These are phyloP conservation scores for Carapus acus DNA, from an alignment of 2,797 vertebrate genomes.

Conservation along the genomic window DNA sequence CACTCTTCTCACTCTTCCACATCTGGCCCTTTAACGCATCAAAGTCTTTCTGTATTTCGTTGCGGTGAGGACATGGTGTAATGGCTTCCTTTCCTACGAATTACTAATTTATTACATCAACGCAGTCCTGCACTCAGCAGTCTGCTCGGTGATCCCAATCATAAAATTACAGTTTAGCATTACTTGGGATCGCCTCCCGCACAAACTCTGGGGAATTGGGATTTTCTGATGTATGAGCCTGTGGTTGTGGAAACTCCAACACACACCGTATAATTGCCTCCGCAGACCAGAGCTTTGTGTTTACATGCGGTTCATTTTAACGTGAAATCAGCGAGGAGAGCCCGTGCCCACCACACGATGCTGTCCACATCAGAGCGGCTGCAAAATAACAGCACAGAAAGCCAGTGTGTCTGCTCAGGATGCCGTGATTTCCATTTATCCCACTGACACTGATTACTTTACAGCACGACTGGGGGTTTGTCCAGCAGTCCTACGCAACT, in stretches of 20 bases:
- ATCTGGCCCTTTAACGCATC: too few relatives aligned
- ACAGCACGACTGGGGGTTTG: conserved; percentile 26
- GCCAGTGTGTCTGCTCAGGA: conserved; percentile 6
- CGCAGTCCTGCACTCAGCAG: conserved; percentile 16
- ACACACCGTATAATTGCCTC: conserved; percentile 33
- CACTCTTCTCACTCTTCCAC: too few relatives aligned
- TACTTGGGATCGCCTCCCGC: conserved; percentile 29
- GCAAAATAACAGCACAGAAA: background rate
- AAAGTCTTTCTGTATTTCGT: too few relatives aligned
- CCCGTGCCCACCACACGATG: conserved; percentile 4
- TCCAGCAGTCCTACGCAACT: background rate
- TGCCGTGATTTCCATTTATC: conserved; percentile 27
- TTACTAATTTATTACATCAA: conserved; percentile 1
- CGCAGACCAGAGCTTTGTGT: conserved; percentile 22
- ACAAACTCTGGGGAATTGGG: conserved; percentile 31
- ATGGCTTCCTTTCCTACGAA: too few relatives aligned
- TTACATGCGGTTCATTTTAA: conserved; percentile 8
- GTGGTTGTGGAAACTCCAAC: conserved; percentile 44
- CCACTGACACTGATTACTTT: conserved; percentile 12
- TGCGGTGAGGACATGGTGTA: too few relatives aligned
- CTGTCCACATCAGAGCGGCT: conserved; percentile 1
- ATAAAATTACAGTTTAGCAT: conserved; percentile 32
- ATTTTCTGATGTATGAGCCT: conserved; percentile 36
- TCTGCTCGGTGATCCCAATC: conserved; percentile 12
- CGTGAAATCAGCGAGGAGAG: conserved; percentile 9